Evolutionary conservation across 2,797 vertebrate species (phyloP).

Genomic region (Falco biarmicus): DNA sequence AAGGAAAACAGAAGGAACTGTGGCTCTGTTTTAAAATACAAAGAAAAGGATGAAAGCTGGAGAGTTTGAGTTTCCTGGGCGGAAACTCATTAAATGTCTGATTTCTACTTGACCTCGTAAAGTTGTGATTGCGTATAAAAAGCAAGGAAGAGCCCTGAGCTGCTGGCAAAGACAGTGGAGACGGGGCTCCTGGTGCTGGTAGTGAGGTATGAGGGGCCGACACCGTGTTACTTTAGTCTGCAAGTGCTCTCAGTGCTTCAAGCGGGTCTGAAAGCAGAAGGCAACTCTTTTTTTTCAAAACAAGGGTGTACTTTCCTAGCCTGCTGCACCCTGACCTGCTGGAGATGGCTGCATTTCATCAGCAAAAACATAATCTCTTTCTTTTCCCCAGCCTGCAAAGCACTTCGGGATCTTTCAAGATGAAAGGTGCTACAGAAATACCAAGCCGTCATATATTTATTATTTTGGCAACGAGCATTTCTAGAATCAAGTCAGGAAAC

Average conservation of each 20-base stretch:
- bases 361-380: rapidly evolving
- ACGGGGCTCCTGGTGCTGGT: not conserved
- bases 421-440: constrained; percentile 33
- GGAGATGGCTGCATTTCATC: not conserved
- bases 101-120: not conserved
- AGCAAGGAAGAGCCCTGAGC: not conserved
- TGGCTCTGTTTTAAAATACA: not conserved
- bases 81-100: not conserved
- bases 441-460: not conserved
- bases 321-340: not conserved
- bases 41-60: not conserved
- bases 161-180: not conserved
- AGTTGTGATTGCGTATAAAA: not conserved
- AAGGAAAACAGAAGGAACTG: constrained; percentile 6
- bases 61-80: not conserved
- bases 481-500: not conserved
- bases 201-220: rapidly evolving
- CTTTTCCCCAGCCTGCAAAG: not conserved
- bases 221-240: not conserved
- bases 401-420: not conserved
- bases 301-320: not conserved
- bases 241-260: not conserved
- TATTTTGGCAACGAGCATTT: not conserved
- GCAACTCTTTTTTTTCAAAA: not conserved
- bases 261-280: not conserved